Conservation (phyloP, 2,888 invertebrate species). For the Saturnia pavonia region DNA sequence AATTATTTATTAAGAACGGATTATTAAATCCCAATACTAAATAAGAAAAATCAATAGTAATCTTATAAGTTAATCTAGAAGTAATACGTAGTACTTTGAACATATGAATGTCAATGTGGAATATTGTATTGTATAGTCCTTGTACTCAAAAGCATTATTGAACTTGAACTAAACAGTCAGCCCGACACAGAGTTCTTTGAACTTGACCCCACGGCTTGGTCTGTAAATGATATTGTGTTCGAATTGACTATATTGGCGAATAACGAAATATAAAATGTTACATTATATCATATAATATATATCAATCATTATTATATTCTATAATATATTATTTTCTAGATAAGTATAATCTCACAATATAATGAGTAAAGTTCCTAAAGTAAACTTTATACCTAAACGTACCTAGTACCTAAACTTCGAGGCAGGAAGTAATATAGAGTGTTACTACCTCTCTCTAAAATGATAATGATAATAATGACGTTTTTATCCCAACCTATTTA, state of each 20-base stretch:
- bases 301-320: no score
- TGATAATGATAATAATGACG: no score
- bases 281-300: not conserved
- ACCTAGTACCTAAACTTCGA: no score
- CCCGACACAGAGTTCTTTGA: not conserved
- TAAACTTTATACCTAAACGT: no score
- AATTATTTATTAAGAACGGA: not conserved
- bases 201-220: not conserved
- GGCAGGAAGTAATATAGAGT: no score
- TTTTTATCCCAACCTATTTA: no score
- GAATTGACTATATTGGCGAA: not conserved
- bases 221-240: not conserved
- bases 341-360: not conserved
- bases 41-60: not conserved
- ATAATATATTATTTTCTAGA: not conserved
- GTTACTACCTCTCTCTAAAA: no score
- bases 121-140: not conserved
- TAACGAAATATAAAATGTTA: not conserved
- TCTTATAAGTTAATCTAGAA: not conserved
- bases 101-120: not conserved
- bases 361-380: not conserved
- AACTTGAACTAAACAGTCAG: not conserved
- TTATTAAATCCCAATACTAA: not conserved
- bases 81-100: not conserved
- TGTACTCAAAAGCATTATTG: not conserved